A percentile compares a stretch with the other conserved stretches of the same genome.
Evolutionary conservation across 2,888 invertebrate species (phyloP).

Genomic region (Pseudanteris insignis): DNA sequence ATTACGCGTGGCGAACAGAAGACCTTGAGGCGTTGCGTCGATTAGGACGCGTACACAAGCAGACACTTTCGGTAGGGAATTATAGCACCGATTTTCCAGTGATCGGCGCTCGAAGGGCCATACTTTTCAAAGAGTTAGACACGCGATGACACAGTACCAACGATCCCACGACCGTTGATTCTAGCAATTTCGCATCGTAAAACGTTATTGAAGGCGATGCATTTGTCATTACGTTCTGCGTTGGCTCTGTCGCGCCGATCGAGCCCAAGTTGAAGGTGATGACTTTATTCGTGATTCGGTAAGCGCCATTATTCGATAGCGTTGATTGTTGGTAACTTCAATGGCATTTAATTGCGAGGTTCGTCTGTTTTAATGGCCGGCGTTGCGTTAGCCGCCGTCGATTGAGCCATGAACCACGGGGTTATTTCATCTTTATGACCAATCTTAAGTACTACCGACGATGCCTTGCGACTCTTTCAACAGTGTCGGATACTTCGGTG

Average conservation of each 20-base stretch:
- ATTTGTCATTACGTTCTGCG: slow-evolving; percentile 9
- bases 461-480: not conserved
- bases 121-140: slow-evolving; percentile 17
- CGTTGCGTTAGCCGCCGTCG: slow-evolving; percentile 8
- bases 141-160: slow-evolving; percentile 21
- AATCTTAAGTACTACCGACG: slow-evolving; percentile 17
- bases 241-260: not conserved
- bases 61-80: slow-evolving; percentile 9
- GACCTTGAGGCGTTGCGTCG: slow-evolving; percentile 5
- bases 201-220: slow-evolving; percentile 13
- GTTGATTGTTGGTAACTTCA: slow-evolving; percentile 9
- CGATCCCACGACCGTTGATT: slow-evolving; percentile 13
- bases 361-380: slow-evolving; percentile 15
- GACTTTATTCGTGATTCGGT: slow-evolving; percentile 25
- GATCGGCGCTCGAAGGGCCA: slow-evolving; percentile 11
- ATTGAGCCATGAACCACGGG: slow-evolving; percentile 12
- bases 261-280: slow-evolving; percentile 10
- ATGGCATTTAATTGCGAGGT: slow-evolving; percentile 27
- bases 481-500: slow-evolving; percentile 3
- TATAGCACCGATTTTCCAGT: slow-evolving; percentile 19
- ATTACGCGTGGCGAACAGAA: no score
- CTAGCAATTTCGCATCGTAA: slow-evolving; percentile 32
- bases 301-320: slow-evolving; percentile 12
- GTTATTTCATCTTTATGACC: slow-evolving; percentile 27
- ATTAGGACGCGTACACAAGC: slow-evolving; percentile 6